Evolutionary conservation across 92 coral and sea anemone species (phyloP).

Genomic region (Zoanthus gigantus): DNA sequence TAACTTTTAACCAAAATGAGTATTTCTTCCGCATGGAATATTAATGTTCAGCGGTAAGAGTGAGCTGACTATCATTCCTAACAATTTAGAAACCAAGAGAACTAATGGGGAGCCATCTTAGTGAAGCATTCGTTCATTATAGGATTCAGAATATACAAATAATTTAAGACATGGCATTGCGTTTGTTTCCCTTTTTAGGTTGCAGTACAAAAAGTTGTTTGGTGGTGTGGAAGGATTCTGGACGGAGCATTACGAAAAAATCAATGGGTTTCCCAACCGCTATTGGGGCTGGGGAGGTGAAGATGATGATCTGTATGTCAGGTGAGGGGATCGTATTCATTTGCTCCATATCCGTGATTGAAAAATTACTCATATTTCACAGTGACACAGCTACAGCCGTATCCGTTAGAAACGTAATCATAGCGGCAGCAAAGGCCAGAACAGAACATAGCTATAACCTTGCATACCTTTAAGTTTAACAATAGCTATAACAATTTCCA

Average conservation of each 20-base stretch:
- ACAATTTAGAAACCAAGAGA: too few species aligned
- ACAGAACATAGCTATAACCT: neutral
- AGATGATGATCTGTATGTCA: slow-evolving; percentile 87
- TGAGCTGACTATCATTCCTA: too few species aligned
- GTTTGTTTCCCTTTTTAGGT: slow-evolving; percentile 42
- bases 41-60: too few species aligned
- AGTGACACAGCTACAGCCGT: neutral
- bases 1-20: too few species aligned
- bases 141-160: too few species aligned
- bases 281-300: slow-evolving; percentile 99
- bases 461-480: neutral
- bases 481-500: neutral
- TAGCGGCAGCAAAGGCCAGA: neutral
- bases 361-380: neutral
- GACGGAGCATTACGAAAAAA: slow-evolving; percentile 79
- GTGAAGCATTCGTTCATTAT: too few species aligned
- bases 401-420: neutral
- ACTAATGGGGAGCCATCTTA: too few species aligned
- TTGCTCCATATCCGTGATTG: neutral
- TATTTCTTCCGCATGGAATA: too few species aligned
- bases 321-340: slow-evolving; percentile 50
- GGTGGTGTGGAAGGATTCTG: slow-evolving; percentile 98
- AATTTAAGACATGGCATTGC: neutral
- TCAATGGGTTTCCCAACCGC: slow-evolving; percentile 94
- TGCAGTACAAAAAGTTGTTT: slow-evolving; percentile 77